phyloP scores from a whole-genome alignment of 2,113 vertebrate genomes.

The Brachirus orientalis region DNA sequence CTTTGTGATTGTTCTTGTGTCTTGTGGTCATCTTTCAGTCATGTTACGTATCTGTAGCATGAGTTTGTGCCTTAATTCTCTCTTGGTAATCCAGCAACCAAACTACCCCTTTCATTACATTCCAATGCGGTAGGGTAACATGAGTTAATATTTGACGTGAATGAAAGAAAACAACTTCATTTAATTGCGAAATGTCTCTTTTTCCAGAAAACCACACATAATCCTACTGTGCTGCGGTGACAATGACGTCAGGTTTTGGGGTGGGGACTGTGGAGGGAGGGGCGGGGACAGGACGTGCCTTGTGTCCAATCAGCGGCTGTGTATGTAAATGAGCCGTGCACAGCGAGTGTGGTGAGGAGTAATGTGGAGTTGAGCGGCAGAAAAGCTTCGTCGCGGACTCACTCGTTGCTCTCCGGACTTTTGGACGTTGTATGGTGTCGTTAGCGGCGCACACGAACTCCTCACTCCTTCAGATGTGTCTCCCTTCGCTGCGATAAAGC shows the following conservation, averaged over 20 bases:
- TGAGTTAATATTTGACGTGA: neutral
- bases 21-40: no score
- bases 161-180: neutral
- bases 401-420: neutral
- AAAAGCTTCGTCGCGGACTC: constrained; percentile 3
- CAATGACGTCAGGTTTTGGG: constrained; percentile 41
- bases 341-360: constrained; percentile 5
- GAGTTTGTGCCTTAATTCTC: no score
- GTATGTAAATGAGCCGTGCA: constrained; percentile 39
- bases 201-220: neutral
- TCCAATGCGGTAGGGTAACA: no score
- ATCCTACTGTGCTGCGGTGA: neutral
- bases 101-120: neutral
- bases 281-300: neutral
- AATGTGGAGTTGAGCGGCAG: neutral
- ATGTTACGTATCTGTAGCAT: no score
- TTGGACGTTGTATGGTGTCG: constrained; percentile 55
- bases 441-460: constrained; percentile 27
- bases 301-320: constrained; percentile 64
- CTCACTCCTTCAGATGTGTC: constrained; percentile 33
- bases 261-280: neutral
- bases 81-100: neutral
- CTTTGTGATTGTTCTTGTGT: neutral
- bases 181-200: neutral
- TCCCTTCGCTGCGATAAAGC: constrained; percentile 36